Evolutionary conservation across 2,797 vertebrate species (phyloP).

Genomic region (Limnodromus scolopaceus): DNA sequence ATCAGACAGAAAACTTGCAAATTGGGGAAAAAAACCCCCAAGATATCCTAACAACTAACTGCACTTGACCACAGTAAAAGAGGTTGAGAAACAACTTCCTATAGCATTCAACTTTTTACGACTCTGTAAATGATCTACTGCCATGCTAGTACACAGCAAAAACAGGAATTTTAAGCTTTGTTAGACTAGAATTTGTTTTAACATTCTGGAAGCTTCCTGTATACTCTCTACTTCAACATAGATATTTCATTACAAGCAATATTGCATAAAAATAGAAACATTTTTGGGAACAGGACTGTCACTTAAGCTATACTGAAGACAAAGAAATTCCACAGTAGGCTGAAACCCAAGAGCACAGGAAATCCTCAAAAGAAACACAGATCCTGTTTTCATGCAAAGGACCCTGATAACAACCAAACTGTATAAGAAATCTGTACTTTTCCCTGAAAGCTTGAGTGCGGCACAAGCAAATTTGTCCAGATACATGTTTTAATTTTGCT

Average conservation of each 20-base stretch:
- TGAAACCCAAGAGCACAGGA: constrained; percentile 17
- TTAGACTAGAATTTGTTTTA: neutral
- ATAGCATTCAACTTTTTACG: neutral
- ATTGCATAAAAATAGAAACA: neutral
- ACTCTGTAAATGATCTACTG: neutral
- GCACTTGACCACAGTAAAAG: neutral
- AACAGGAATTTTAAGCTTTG: neutral
- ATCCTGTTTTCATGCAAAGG: constrained; percentile 6
- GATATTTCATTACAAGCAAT: neutral
- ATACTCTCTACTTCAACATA: neutral
- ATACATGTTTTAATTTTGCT: neutral
- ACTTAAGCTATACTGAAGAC: neutral
- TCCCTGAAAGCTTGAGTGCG: neutral
- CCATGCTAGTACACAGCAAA: neutral
- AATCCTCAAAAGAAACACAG: constrained; percentile 6
- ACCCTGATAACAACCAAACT: neutral
- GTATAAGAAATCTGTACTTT: neutral
- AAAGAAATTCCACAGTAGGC: neutral
- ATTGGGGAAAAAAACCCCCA: neutral
- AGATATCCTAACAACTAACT: neutral
- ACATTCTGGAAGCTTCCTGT: neutral
- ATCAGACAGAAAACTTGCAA: neutral
- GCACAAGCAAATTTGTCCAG: neutral
- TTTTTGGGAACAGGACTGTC: neutral
- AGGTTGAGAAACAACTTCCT: neutral